phyloP scores from a whole-genome alignment of 2,888 invertebrate genomes.

The Idaea dimidiata region DNA sequence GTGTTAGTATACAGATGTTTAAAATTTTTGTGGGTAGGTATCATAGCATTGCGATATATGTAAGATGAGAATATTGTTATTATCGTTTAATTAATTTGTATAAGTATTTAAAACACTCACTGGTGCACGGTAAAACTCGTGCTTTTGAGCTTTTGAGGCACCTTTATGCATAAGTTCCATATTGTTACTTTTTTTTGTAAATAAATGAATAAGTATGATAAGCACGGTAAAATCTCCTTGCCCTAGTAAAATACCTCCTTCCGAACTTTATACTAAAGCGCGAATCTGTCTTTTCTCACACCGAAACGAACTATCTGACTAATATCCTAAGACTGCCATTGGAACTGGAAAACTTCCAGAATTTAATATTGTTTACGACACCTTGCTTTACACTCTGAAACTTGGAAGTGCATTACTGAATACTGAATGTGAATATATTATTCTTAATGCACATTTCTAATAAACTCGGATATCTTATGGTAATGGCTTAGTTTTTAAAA shows the following conservation, averaged over 20 bases:
- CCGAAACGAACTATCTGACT: conserved; percentile 56
- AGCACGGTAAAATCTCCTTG: not conserved
- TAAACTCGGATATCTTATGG: conserved; percentile 27
- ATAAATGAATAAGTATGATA: too few relatives aligned
- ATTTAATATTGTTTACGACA: conserved; percentile 75
- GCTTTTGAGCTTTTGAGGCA: too few relatives aligned
- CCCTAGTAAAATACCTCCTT: not conserved
- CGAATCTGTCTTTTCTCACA: conserved; percentile 39
- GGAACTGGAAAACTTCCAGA: conserved; percentile 48
- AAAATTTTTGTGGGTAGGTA: too few relatives aligned
- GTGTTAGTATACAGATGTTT: too few relatives aligned
- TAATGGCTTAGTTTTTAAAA: conserved; percentile 4
- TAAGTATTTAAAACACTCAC: too few relatives aligned
- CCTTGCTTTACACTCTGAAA: conserved; percentile 65
- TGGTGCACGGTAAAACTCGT: too few relatives aligned
- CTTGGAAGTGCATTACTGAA: conserved; percentile 48
- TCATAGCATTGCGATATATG: too few relatives aligned
- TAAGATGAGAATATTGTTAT: too few relatives aligned
- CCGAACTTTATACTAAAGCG: not conserved
- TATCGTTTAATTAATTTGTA: too few relatives aligned
- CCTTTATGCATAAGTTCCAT: too few relatives aligned
- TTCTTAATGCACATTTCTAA: conserved; percentile 32
- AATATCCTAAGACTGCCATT: conserved; percentile 52
- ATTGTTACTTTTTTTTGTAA: too few relatives aligned
- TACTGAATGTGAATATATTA: conserved; percentile 24